Conservation (phyloP, 2,888 invertebrate species). For the Trileptium ribeirensis region DNA sequence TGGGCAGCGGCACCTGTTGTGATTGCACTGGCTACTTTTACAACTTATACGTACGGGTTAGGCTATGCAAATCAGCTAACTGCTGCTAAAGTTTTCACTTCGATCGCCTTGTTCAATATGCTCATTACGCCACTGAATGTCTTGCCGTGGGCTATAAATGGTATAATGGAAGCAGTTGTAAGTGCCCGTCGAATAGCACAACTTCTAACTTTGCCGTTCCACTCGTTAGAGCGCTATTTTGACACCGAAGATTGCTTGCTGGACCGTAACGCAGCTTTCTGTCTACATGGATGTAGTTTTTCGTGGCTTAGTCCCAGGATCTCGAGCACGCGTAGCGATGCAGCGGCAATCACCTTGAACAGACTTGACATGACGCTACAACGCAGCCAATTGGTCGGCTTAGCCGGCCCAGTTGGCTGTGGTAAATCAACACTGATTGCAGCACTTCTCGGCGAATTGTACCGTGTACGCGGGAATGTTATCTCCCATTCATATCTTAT, state of each 20-base stretch:
- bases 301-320: background rate
- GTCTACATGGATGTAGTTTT: background rate
- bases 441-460: slow-evolving; percentile 76
- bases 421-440: slow-evolving; percentile 81
- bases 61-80: slow-evolving; percentile 67
- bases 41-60: slow-evolving; percentile 55
- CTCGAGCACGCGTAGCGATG: background rate
- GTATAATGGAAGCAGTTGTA: slow-evolving; percentile 88
- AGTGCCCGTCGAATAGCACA: slow-evolving; percentile 78
- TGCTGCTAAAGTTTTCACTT: slow-evolving; percentile 84
- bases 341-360: background rate
- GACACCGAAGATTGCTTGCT: slow-evolving; percentile 26
- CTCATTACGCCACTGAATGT: slow-evolving; percentile 89
- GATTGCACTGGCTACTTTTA: slow-evolving; percentile 66
- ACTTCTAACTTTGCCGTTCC: slow-evolving; percentile 57
- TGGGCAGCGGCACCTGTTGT: slow-evolving; percentile 94
- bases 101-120: slow-evolving; percentile 88
- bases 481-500: slow-evolving; percentile 48
- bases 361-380: background rate
- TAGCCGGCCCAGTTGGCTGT: slow-evolving; percentile 59
- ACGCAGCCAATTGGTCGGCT: slow-evolving; percentile 19
- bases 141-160: slow-evolving; percentile 96
- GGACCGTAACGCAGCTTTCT: slow-evolving; percentile 15
- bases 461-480: slow-evolving; percentile 64
- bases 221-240: background rate